These are phyloP conservation scores for Rachycentron canadum DNA, from an alignment of 2,797 vertebrate genomes.

Conservation along the genomic window DNA sequence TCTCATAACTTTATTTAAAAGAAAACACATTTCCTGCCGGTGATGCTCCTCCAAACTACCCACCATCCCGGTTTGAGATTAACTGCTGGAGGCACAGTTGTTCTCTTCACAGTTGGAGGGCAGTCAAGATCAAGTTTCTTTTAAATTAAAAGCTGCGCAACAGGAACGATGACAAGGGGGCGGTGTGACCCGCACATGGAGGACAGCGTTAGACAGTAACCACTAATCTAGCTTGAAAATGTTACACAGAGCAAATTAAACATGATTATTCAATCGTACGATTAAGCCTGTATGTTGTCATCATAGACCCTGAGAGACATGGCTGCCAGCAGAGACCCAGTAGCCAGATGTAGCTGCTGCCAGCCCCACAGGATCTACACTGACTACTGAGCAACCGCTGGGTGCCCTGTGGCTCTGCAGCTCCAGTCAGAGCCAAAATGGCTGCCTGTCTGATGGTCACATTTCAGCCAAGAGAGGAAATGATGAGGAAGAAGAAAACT, in stretches of 20 bases:
- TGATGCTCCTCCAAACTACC: neutral
- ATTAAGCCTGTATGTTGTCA: neutral
- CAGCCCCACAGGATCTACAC: conserved; percentile 97
- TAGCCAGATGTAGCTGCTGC: conserved; percentile 99
- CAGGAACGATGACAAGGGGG: conserved; percentile 14
- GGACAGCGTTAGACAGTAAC: conserved; percentile 4
- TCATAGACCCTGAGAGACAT: neutral
- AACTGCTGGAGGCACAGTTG: conserved; percentile 1
- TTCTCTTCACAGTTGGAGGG: conserved; percentile 29
- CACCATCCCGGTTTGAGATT: conserved; percentile 6
- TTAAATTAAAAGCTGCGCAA: conserved; percentile 14
- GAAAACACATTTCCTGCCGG: neutral
- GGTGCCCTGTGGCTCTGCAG: conserved; percentile 57
- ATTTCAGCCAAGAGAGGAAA: conserved; percentile 18
- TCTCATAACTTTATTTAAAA: neutral
- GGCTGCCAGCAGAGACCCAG: conserved; percentile 95
- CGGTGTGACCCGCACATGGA: neutral
- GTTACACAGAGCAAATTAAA: neutral
- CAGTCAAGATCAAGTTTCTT: conserved; percentile 34
- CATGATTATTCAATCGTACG: conserved; percentile 7
- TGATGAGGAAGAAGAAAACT: conserved; percentile 23
- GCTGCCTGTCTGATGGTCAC: conserved; percentile 3
- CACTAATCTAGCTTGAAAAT: neutral
- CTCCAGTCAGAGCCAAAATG: conserved; percentile 32
- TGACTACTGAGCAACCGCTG: conserved; percentile 97